Evolutionary conservation across 2,797 vertebrate genomes (phyloP), one percentile per base, ranked within the genome.

Genomic region (Bucorvus abyssinicus): DNA sequence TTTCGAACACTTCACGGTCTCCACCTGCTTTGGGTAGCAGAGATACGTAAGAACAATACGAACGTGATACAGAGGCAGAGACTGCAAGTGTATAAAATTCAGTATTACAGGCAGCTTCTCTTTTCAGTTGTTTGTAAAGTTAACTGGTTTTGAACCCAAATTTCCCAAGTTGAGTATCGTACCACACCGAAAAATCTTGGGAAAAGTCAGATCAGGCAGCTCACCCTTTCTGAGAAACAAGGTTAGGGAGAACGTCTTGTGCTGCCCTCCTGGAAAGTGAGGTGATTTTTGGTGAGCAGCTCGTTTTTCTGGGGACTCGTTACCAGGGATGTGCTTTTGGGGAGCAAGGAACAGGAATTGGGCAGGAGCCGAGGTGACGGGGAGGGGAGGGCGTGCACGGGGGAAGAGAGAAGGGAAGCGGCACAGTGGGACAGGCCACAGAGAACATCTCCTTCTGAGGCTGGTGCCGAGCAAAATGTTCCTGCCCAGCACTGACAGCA

Each of bases 391-490:
- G 17, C 0, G 1, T 78, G 53, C 24, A 6, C 0, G 5, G 40
- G 23, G 50, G 12, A 34, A 29, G 57, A 36, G 57, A 42, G 56
- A 14, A 57, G 74, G 22, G 44, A 50, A 63, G n/a, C 11, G 4
- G 45, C 9, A 4, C 2, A 1, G 53, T 3, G 1, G 1, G 24
- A 24, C 36, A 59, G 70, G 30, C 52, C 32, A 4, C 5, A 3
- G 50, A 7, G 49, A 40, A 23, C 1, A 1, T 61, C 24, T 65
- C 49, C 44, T 21, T 59, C 26, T 4, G 64, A 57, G 9, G 40
- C 64, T 36, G 63, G 13, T 10, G 55, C 63, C 7, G 2, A 4
- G 5, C 36, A 56, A 14, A 0, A 22, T 0, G 0, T 50, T 61
- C 44, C 34, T 50, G 70, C 29, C 64, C 3, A 0, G 36, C 61